These are phyloP conservation scores for Microcebus jonahi DNA, from an alignment of 2,113 vertebrate species.

Conservation along the genomic window DNA sequence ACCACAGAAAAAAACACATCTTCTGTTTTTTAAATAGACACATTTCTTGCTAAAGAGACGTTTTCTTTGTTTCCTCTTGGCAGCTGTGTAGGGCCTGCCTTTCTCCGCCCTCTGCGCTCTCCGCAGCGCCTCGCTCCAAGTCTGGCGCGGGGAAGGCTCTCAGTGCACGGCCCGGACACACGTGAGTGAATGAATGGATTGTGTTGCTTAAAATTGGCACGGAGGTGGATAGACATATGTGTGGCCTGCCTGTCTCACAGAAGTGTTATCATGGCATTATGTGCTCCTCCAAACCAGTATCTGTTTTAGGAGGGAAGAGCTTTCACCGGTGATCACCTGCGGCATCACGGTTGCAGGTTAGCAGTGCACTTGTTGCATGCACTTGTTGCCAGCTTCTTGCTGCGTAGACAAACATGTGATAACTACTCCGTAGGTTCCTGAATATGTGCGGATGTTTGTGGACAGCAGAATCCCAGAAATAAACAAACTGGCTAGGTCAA, in stretches of 20 bases:
- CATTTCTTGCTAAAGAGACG: neutral
- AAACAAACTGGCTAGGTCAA: neutral
- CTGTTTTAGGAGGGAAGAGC: neutral
- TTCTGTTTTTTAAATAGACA: neutral
- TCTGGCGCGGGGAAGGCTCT: too few species aligned
- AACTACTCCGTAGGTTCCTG: too few species aligned
- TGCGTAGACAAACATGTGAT: too few species aligned
- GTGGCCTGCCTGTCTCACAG: neutral
- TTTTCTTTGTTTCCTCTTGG: neutral
- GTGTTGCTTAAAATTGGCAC: neutral
- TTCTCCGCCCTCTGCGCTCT: neutral
- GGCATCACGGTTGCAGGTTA: too few species aligned
- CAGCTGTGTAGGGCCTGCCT: neutral
- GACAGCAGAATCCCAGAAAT: neutral
- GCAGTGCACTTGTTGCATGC: accelerated
- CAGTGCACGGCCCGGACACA: neutral
- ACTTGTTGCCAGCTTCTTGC: neutral
- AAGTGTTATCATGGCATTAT: neutral
- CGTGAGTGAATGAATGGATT: neutral
- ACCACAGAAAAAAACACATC: neutral
- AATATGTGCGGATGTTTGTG: neutral
- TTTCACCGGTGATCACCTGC: too few species aligned
- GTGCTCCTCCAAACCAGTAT: neutral
- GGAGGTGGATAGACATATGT: neutral
- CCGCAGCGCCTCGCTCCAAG: neutral